Base-by-base conservation (phyloP, 2,113 vertebrate species). In the Terrapene triunguis region DNA sequence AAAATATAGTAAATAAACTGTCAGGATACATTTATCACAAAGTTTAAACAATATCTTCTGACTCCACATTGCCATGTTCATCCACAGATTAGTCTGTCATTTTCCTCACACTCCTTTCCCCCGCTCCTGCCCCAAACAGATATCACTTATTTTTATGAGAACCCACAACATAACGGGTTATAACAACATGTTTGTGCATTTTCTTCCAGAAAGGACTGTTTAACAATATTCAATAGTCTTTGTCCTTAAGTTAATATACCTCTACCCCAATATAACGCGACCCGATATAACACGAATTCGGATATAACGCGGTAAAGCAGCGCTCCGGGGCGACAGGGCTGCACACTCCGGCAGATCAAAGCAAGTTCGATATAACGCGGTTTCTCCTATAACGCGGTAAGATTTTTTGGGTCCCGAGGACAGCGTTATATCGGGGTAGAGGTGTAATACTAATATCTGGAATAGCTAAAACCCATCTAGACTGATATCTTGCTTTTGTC, bases 1-100 rank as follows among this genome's bases (percentile, higher is more conserved):
- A 57, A 85, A 54, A 82, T 94, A 17, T 91, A 81, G 92, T 93
- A 88, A 92, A 57, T 38, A 96, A 95, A 95, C 94, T 85, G 90
- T 94, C 78, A 83, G n/a, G 38, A 44, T 6, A 11, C 2, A 9
- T 90, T 92, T 93, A 53, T 85, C 21, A 51, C 44, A 4, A 27
- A 82, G 53, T 57, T 82, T 44, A 57, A 82, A 53, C 54, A 38
- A 4, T 74, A 19, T 92, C 25, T 85, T 86, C 54, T 11, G 95
- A 94, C 84, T 91, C 38, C 0, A 0, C 54, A 12, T n/a, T 35
- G 25, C 13, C 55, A 85, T 59, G 6, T 42, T 84, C 94, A 47
- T 81, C 59, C 90, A 54, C 32, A 69, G 76, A 44, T 55, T 96
- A 87, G 9, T 22, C 81, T 3, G 80, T 89, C 79, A 89, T 90